Conservation (phyloP, 2,888 invertebrate genomes). For the Luffia ferchaultella region DNA sequence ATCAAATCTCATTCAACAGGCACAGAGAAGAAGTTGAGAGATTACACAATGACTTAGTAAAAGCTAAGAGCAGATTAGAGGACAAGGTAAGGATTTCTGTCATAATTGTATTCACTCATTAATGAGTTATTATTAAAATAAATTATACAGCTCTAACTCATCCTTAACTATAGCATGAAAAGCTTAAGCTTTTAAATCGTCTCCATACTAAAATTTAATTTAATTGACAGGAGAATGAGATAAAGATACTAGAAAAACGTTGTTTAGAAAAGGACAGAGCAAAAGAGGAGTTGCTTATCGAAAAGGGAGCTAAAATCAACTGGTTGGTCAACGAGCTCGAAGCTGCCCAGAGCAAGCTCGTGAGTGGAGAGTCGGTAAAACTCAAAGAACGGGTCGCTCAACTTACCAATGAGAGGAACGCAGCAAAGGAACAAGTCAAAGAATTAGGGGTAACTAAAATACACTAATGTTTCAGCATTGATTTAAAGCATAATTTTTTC, state of each 20-base stretch:
- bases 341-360: constrained; percentile 63
- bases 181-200: too few relatives aligned
- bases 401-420: constrained; percentile 51
- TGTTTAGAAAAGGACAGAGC: constrained; percentile 66
- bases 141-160: too few relatives aligned
- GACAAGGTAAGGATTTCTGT: constrained; percentile 61
- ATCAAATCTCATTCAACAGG: constrained; percentile 27
- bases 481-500: too few relatives aligned
- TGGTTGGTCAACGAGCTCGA: constrained; percentile 67
- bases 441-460: constrained; percentile 56
- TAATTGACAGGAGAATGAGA: constrained; percentile 55
- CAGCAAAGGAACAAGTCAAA: constrained; percentile 59
- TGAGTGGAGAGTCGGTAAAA: constrained; percentile 35
- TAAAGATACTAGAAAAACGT: constrained; percentile 57
- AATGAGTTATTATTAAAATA: too few relatives aligned
- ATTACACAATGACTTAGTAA: constrained; percentile 60
- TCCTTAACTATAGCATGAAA: too few relatives aligned
- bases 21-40: constrained; percentile 60
- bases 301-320: constrained; percentile 71
- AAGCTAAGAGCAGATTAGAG: constrained; percentile 55
- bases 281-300: constrained; percentile 68
- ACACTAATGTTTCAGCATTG: too few relatives aligned
- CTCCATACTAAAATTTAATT: too few relatives aligned
- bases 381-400: constrained; percentile 53
- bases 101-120: too few relatives aligned